phyloP scores from a whole-genome alignment of 2,888 invertebrate species.

The Diarsia mendica region DNA sequence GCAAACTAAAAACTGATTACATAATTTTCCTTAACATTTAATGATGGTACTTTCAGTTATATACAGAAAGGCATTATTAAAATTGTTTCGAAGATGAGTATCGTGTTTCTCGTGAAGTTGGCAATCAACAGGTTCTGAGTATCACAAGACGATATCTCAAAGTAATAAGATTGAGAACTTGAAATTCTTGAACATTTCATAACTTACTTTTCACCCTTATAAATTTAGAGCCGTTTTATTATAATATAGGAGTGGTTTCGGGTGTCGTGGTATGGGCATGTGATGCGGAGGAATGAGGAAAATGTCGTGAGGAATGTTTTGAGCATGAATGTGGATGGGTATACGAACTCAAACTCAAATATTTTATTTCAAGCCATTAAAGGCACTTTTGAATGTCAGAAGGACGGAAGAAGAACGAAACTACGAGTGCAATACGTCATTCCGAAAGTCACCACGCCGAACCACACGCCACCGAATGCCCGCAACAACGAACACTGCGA shows the following conservation, averaged over 20 bases:
- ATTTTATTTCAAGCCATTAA: no score
- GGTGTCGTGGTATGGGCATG: no score
- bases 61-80: conserved; percentile 4
- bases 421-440: no score
- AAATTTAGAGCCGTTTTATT: not conserved
- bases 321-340: no score
- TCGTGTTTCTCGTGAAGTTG: conserved; percentile 7
- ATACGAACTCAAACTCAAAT: no score
- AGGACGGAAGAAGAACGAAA: no score
- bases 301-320: no score
- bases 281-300: no score
- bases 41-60: not conserved
- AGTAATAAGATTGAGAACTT: conserved; percentile 5
- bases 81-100: conserved; percentile 8
- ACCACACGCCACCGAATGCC: no score
- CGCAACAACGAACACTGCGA: no score
- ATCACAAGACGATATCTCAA: conserved; percentile 20
- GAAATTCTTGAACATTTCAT: conserved; percentile 8
- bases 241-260: not conserved
- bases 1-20: not conserved
- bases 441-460: no score
- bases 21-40: not conserved
- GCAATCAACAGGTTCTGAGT: conserved; percentile 36
- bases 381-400: no score
- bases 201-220: not conserved